Percentiles rank a stretch among this genome's conserved stretches.
Conservation (phyloP, 2,113 vertebrate genomes). For the Sus scrofa region T2T-Sscrofa CM000821.6:3048001-3048500, state of each 20-base stretch:
- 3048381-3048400: constrained; percentile 52
- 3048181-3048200: constrained; percentile 36
- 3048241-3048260: constrained; percentile 7
- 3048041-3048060: background rate
- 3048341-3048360: constrained; percentile 48
- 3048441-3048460: constrained; percentile 37
- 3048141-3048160: background rate
- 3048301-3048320: constrained; percentile 29
- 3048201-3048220: constrained; percentile 51
- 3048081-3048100: background rate
- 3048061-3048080: background rate
- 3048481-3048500: background rate
- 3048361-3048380: constrained; percentile 36
- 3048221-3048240: constrained; percentile 37
- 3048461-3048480: constrained; percentile 30
- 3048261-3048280: constrained; percentile 45
- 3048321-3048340: background rate
- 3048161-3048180: constrained; percentile 19
- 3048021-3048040: background rate
- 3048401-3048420: background rate
- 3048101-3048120: background rate
- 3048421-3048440: constrained; percentile 5
- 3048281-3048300: constrained; percentile 12
- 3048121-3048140: constrained; percentile 28
- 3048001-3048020: background rate